A percentile compares a stretch with the other conserved stretches of the same genome.
These are phyloP conservation scores for Pagrus major DNA, from an alignment of 2,113 vertebrate genomes.

Conservation along the genomic window DNA sequence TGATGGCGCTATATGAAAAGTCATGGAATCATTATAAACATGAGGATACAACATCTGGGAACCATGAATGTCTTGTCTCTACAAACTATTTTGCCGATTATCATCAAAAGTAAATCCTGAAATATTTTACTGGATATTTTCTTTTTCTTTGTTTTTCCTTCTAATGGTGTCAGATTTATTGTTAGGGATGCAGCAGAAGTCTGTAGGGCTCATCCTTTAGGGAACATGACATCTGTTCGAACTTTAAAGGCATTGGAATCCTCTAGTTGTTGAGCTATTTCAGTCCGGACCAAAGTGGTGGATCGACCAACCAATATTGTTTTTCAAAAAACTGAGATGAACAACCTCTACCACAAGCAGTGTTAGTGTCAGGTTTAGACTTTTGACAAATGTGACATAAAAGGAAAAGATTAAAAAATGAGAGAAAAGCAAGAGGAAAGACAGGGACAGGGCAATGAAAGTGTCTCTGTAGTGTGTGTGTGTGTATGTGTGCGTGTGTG, in stretches of 20 bases:
- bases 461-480: background rate
- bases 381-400: slow-evolving; percentile 3
- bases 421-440: background rate
- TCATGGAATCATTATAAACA: background rate
- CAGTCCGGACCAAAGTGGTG: background rate
- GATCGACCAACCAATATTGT: background rate
- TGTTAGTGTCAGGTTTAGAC: background rate
- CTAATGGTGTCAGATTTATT: background rate
- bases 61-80: background rate
- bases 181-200: background rate
- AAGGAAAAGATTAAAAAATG: background rate
- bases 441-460: background rate
- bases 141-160: too few species aligned
- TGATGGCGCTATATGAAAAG: background rate
- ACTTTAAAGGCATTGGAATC: background rate
- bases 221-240: background rate
- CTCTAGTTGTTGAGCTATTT: background rate
- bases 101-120: background rate
- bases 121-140: background rate
- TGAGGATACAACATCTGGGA: background rate
- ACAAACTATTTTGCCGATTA: background rate
- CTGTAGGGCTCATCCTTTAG: background rate
- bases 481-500: background rate
- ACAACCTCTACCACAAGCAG: background rate
- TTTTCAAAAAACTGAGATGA: background rate